Percentiles rank a stretch among this genome's conserved stretches.
These are phyloP conservation scores for Dorcus parallelipipedus DNA, from an alignment of 2,888 invertebrate genomes.

Conservation along the genomic window DNA sequence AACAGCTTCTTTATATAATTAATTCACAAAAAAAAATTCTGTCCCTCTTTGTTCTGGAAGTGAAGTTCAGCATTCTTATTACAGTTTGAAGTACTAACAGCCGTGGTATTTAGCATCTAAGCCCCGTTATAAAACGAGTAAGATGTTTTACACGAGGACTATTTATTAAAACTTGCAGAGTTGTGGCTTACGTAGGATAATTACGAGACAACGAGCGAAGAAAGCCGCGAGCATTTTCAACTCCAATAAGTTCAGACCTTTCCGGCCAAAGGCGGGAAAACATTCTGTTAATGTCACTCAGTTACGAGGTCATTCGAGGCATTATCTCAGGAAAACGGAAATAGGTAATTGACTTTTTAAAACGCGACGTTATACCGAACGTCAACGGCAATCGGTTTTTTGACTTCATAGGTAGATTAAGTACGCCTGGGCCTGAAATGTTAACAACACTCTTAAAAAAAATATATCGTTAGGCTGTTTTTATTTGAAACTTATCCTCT, in stretches of 20 bases:
- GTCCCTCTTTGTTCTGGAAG: no score
- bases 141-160: constrained; percentile 13
- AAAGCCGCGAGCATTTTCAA: constrained; percentile 23
- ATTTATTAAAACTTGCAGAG: constrained; percentile 32
- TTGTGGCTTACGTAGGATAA: constrained; percentile 29
- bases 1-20: no score
- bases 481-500: constrained; percentile 5
- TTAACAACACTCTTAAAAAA: no score
- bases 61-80: no score
- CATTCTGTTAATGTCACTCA: constrained; percentile 42
- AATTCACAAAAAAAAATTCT: no score
- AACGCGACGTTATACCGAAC: constrained; percentile 30
- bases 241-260: constrained; percentile 28
- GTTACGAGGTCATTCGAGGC: constrained; percentile 39
- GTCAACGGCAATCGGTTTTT: not conserved
- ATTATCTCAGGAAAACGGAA: constrained; percentile 37
- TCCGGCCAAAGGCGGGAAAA: constrained; percentile 30
- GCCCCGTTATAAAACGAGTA: not conserved
- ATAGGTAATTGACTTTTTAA: constrained; percentile 45
- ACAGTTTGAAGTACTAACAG: not conserved
- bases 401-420: no score
- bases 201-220: constrained; percentile 31
- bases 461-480: constrained; percentile 11
- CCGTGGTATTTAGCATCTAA: not conserved
- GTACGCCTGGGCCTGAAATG: no score